Evolutionary conservation across 2,113 vertebrate genomes (phyloP).

Genomic region (Paraplagusia blochii): DNA sequence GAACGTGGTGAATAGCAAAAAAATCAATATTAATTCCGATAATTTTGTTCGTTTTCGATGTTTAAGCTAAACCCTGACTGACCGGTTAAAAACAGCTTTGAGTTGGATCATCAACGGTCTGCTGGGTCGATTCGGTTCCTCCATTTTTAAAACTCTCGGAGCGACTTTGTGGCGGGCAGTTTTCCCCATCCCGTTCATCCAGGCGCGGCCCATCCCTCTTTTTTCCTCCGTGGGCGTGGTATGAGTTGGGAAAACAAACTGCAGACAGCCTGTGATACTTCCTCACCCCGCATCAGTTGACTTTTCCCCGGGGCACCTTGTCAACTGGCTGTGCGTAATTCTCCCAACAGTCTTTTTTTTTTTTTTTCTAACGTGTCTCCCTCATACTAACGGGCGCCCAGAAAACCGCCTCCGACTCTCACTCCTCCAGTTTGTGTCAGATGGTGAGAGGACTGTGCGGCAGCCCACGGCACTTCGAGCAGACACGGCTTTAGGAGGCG

Average conservation of each 20-base stretch:
- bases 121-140: neutral
- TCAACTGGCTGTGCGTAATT: constrained; percentile 38
- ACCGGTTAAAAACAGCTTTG: neutral
- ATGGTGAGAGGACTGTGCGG: constrained; percentile 47
- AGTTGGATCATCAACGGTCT: neutral
- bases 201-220: constrained; percentile 61
- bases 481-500: constrained; percentile 36
- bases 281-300: constrained; percentile 63
- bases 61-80: too few relatives aligned
- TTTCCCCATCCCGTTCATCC: constrained; percentile 48
- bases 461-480: constrained; percentile 49
- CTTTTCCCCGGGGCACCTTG: constrained; percentile 38
- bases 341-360: neutral
- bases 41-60: too few relatives aligned
- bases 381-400: constrained; percentile 9
- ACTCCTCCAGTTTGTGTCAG: constrained; percentile 15
- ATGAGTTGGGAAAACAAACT: constrained; percentile 75
- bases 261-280: constrained; percentile 64
- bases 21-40: too few relatives aligned
- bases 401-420: constrained; percentile 21
- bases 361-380: neutral
- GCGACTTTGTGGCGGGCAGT: constrained; percentile 13
- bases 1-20: too few relatives aligned
- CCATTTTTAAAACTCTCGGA: neutral
- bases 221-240: constrained; percentile 72